A percentile compares a stretch with the other conserved stretches of the same genome.
phyloP scores from a whole-genome alignment of 2,888 invertebrate genomes.

The Perdita meconis region DNA sequence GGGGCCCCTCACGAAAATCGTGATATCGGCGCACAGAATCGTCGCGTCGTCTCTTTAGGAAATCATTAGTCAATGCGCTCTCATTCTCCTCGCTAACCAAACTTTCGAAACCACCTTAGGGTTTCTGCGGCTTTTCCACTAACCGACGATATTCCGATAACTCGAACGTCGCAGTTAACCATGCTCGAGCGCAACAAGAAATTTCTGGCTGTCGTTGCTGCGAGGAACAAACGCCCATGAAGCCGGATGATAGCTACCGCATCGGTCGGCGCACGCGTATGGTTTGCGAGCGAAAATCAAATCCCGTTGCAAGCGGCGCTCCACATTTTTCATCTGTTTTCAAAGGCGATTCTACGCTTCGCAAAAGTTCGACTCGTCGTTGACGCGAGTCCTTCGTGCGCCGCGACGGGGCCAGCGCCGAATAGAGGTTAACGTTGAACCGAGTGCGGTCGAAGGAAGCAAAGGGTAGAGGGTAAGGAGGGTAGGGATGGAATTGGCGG shows the following conservation, averaged over 20 bases:
- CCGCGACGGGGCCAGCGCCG: conserved; percentile 10
- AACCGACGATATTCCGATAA: too few species aligned
- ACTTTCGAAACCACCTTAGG: too few species aligned
- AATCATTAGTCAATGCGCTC: conserved; percentile 36
- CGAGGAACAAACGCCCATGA: too few species aligned
- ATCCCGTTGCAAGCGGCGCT: not conserved
- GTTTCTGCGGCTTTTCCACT: too few species aligned
- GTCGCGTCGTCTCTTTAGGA: conserved; percentile 36
- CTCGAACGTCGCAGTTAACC: not conserved
- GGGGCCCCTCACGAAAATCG: conserved; percentile 45
- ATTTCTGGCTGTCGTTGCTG: not conserved
- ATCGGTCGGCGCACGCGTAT: conserved; percentile 29
- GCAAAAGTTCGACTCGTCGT: conserved; percentile 19
- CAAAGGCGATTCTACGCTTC: too few species aligned
- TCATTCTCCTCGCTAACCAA: not conserved
- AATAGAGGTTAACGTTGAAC: conserved; percentile 29
- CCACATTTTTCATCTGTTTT: not conserved
- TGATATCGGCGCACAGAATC: conserved; percentile 45
- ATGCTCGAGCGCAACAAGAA: conserved; percentile 5
- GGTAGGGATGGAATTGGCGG: conserved; percentile 40
- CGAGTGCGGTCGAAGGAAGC: conserved; percentile 16
- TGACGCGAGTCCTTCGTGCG: conserved; percentile 32
- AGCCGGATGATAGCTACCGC: not conserved
- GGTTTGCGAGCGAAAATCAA: conserved; percentile 36
- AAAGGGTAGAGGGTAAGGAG: conserved; percentile 31